Evolutionary conservation across 2,113 vertebrate genomes (phyloP).

Genomic region (Apteryx mantelli): DNA sequence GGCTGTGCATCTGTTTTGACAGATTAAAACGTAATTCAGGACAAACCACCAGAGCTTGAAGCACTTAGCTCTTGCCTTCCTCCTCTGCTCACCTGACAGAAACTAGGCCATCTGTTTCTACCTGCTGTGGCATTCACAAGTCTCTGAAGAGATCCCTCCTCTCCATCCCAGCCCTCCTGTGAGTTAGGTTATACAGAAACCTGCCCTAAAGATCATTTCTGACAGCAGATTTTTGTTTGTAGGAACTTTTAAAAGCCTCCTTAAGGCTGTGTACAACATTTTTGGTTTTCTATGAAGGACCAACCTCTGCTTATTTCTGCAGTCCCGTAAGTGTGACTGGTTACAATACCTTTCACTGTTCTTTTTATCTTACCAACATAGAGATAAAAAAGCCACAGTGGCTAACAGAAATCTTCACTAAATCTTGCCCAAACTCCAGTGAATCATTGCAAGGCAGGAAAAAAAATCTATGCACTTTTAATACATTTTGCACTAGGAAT

Average conservation of each 20-base stretch:
- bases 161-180: not conserved
- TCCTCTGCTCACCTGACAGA: not conserved
- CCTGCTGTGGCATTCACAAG: not conserved
- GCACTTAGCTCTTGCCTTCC: not conserved
- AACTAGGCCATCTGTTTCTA: not conserved
- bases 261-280: not conserved
- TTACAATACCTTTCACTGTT: not conserved
- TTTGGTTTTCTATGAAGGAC: not conserved
- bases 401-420: not conserved
- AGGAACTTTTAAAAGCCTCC: not conserved
- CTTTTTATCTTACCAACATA: not conserved
- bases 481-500: not conserved
- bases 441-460: not conserved
- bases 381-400: not conserved
- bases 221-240: not conserved
- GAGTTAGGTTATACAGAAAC: not conserved
- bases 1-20: conserved; percentile 58
- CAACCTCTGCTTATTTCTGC: not conserved
- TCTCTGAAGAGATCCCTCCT: not conserved
- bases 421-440: not conserved
- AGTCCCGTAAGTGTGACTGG: rapidly evolving
- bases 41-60: conserved; percentile 19
- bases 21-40: conserved; percentile 63
- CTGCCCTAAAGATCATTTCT: not conserved
- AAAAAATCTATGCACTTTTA: not conserved